phyloP scores from a whole-genome alignment of 2,113 vertebrate genomes.

The Pygoscelis antarcticus region DNA sequence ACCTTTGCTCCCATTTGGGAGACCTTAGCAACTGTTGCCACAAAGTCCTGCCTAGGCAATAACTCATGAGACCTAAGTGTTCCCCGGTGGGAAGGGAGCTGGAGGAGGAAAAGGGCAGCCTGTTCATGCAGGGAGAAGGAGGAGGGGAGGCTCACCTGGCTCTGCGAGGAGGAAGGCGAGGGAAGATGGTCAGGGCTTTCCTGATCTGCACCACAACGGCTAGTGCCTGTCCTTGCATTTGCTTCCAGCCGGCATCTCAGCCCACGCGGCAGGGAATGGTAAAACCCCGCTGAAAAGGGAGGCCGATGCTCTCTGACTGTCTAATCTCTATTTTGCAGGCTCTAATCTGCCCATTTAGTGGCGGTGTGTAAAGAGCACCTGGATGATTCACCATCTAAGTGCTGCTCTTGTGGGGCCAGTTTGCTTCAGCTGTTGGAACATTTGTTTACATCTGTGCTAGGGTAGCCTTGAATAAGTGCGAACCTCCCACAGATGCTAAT shows the following conservation, averaged over 20 bases:
- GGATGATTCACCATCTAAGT: background rate
- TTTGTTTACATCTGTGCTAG: background rate
- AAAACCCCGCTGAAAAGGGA: background rate
- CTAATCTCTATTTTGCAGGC: background rate
- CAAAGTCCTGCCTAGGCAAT: background rate
- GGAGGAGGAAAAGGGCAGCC: background rate
- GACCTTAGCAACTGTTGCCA: background rate
- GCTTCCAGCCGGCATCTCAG: background rate
- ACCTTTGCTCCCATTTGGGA: background rate
- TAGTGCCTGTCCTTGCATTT: background rate
- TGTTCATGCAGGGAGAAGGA: background rate
- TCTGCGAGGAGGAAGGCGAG: background rate
- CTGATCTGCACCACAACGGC: accelerated
- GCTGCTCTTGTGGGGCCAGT: background rate
- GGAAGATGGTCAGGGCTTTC: background rate
- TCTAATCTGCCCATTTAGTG: background rate
- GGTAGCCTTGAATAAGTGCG: background rate
- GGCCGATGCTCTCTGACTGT: background rate
- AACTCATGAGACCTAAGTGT: background rate
- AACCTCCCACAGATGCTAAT: constrained; percentile 32
- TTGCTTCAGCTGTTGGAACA: background rate
- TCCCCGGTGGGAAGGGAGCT: background rate
- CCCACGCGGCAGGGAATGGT: accelerated
- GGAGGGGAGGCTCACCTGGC: background rate
- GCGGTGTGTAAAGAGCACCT: background rate